Evolutionary conservation across 2,888 invertebrate species (phyloP), one percentile per base, ranked within the genome.

Genomic region (Rhogogaster chlorosoma): DNA sequence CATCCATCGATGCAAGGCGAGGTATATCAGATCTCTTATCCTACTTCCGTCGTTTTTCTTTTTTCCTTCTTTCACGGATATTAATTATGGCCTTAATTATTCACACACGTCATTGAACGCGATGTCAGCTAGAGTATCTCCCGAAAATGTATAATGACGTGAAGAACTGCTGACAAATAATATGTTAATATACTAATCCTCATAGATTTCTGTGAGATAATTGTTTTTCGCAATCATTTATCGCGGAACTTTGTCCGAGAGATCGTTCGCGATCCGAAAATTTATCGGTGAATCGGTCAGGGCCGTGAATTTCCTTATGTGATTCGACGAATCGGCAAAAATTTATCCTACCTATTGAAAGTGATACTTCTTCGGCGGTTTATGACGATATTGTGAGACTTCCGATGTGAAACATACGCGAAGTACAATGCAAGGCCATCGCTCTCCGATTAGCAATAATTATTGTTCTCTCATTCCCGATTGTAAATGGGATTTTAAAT

Each of bases 391-490:
- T 61, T 61, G 26, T 61, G 61, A 61, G 12, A 26, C 36, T 36
- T 70, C 70, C 36, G 70, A 32, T 70, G 70, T n/a, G 15, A 29
- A 36, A 70, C 70, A 70, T 6, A 26, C 12, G 15, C 15, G 22
- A 32, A n/a, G n/a, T 32, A 70, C 70, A 70, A 70, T 70, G 70
- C 70, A 70, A 70, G 70, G 70, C 70, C 70, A 6, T 36, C 36
- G 36, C 9, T 70, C 36, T 70, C 32, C 36, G 32, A 36, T 70
- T 15, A 29, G 36, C 70, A 70, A 70, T 70, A 36, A 70, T 70
- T 22, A 26, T 12, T 70, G 36, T 36, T 36, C 70, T 70, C 18
- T 70, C 36, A 70, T 70, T 70, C n/a, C n/a, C 15, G 36, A 70
- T 70, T 70, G 26, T 70, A 1, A 15, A 18, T 61, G 6, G n/a